Conservation (phyloP, 1,140 invertebrate species). For the Drosophila rhopaloa region DNA sequence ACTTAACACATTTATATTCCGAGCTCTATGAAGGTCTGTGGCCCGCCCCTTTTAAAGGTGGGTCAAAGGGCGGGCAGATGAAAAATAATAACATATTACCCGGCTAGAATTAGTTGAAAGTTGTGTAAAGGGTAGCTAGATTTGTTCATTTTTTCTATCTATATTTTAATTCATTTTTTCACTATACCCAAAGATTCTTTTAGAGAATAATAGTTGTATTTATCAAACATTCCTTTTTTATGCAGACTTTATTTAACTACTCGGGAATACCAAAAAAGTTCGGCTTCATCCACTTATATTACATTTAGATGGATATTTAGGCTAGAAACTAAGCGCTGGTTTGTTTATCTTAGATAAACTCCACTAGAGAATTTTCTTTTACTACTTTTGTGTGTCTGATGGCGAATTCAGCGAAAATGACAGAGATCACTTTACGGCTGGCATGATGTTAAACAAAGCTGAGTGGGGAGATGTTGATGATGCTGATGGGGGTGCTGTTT, state of each 20-base stretch:
- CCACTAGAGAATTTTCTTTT: not conserved
- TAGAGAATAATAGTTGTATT: no score
- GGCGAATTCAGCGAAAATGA: constrained; percentile 33
- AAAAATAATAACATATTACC: constrained; percentile 4
- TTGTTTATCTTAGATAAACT: constrained; percentile 19
- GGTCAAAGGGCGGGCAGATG: not conserved
- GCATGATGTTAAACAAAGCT: constrained; percentile 71
- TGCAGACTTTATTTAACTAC: no score
- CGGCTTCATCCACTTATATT: not conserved
- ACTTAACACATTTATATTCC: constrained; percentile 54
- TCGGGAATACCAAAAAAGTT: not conserved
- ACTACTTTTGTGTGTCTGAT: constrained; percentile 14
- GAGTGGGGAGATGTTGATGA: constrained; percentile 56
- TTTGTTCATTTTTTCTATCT: no score
- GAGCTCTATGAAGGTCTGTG: not conserved
- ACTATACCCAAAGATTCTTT: no score
- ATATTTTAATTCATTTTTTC: no score
- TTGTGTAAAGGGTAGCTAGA: not conserved
- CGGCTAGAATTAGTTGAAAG: not conserved
- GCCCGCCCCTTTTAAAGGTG: not conserved
- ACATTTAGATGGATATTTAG: constrained; percentile 14
- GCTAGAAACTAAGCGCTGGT: not conserved
- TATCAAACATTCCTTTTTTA: no score
- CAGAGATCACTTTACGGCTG: constrained; percentile 73
- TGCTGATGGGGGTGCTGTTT: constrained; percentile 76